A percentile compares a stretch with the other conserved stretches of the same genome.
Conservation (phyloP, 2,797 vertebrate species). For the Spinibarbus caldwelli region DNA sequence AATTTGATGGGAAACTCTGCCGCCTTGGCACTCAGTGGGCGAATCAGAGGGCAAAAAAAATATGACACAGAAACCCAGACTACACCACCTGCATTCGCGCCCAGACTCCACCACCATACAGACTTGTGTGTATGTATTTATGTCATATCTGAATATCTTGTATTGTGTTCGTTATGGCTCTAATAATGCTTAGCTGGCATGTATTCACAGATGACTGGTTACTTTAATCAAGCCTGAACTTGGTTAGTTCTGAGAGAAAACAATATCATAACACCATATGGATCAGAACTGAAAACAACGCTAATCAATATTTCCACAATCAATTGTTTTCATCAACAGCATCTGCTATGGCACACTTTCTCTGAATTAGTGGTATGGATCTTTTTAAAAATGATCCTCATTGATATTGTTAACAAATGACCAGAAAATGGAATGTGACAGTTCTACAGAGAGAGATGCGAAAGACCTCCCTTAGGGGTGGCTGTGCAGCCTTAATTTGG, state of each 20-base stretch:
- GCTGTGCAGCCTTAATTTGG: constrained; percentile 58
- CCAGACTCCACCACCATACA: constrained; percentile 5
- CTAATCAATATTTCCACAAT: constrained; percentile 61
- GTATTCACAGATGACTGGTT: constrained; percentile 26
- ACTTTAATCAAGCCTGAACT: constrained; percentile 43
- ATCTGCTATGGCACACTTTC: constrained; percentile 62
- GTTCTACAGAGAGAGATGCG: constrained; percentile 47
- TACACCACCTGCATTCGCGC: constrained; percentile 25
- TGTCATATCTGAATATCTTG: constrained; percentile 1
- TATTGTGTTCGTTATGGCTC: not conserved
- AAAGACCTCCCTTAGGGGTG: constrained; percentile 51
- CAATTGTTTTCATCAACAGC: constrained; percentile 60
- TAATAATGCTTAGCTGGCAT: constrained; percentile 13
- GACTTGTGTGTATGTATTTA: constrained; percentile 3
- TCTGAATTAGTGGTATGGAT: constrained; percentile 62
- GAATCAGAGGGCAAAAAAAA: constrained; percentile 61
- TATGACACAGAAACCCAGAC: constrained; percentile 57
- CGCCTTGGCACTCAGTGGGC: constrained; percentile 68
- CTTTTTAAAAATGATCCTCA: constrained; percentile 60
- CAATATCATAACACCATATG: constrained; percentile 50
- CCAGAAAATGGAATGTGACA: constrained; percentile 64
- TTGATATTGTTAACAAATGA: constrained; percentile 63
- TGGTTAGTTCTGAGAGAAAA: constrained; percentile 42
- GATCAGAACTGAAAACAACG: constrained; percentile 60
- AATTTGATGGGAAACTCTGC: constrained; percentile 77